Conservation (phyloP, 2,888 invertebrate species). For the Drosophila imparisetae region DNA sequence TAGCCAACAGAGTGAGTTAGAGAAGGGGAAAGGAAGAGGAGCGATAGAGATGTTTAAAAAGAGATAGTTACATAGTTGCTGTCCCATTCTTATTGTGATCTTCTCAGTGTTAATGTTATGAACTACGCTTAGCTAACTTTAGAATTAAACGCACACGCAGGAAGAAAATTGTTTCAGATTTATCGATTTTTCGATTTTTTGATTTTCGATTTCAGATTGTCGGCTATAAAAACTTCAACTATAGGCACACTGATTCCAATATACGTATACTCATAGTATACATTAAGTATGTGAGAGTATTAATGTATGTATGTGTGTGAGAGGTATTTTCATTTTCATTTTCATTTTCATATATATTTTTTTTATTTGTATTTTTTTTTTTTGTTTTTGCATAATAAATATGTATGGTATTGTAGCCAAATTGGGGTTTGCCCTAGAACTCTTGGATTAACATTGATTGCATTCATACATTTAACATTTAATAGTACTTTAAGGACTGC, state of each 20-base stretch:
- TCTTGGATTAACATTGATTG: conserved; percentile 48
- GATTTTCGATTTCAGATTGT: neutral
- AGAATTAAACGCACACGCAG: conserved; percentile 12
- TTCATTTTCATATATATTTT: neutral
- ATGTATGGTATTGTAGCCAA: conserved; percentile 38
- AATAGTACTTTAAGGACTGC: conserved; percentile 18
- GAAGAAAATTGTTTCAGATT: neutral
- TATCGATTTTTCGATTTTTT: neutral
- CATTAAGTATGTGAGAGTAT: conserved; percentile 1
- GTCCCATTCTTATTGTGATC: conserved; percentile 1
- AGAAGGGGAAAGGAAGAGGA: neutral
- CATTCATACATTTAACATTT: conserved; percentile 42
- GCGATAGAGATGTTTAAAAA: neutral
- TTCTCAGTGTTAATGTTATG: neutral
- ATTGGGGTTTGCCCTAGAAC: conserved; percentile 40
- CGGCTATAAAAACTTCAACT: conserved; percentile 28
- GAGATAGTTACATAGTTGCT: neutral
- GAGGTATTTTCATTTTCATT: conserved; percentile 37
- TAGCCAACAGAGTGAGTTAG: conserved; percentile 22
- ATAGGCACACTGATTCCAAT: conserved; percentile 23
- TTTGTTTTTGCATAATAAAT: conserved; percentile 23
- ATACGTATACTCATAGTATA: conserved; percentile 9
- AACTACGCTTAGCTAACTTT: conserved; percentile 6
- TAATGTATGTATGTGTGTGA: conserved; percentile 19
- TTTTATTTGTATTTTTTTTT: neutral